Evolutionary conservation across 2,113 vertebrate genomes (phyloP), one percentile per base, ranked within the genome.

Genomic region (Rhinolophus ferrumequinum): DNA sequence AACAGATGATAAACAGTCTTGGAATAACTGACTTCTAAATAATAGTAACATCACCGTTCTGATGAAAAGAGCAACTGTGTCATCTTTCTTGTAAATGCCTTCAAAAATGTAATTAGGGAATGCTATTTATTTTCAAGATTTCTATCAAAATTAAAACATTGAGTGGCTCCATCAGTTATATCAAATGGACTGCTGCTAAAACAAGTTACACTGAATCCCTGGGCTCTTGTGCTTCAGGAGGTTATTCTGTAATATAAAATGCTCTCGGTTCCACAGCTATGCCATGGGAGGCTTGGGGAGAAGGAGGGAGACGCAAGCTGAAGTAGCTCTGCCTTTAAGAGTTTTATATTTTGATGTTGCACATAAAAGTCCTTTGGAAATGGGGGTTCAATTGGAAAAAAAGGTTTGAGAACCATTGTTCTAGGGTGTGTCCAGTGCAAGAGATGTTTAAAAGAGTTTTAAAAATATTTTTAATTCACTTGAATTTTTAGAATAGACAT

Each of bases 81-180:
- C 28, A 30, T 73, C 54, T 86, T 72, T 94, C 44, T 41, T 80
- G 10, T 56, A 47, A 92, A 88, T 70, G 76, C 62, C 41, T 75
- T 75, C 0, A 47, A 81, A 91, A 69, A 13, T 35, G n/a, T 90
- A 62, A 84, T 38, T 54, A 81, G 16, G 26, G 19, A 96, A 83
- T 81, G 6, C 4, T 44, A 60, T 60, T 91, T 94, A 60, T 60
- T 91, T 94, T 82, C 16, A 62, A 47, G 24, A 64, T 83, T 67
- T 91, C 41, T 69, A 56, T 64, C 52, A 88, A 79, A 64, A 94
- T 94, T 35, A 35, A 87, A 94, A 87, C 81, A 72, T 2, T n/a
- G 16, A 75, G 44, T 35, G 58, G 13, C 11, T 69, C 50, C 28
- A 76, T 82, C n/a, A 86, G 64, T n/a, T 69, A 56, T 35, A n/a